Percentiles rank a stretch among this genome's conserved stretches.
Evolutionary conservation across 2,888 invertebrate genomes (phyloP).

Genomic region (Cabera pusaria): DNA sequence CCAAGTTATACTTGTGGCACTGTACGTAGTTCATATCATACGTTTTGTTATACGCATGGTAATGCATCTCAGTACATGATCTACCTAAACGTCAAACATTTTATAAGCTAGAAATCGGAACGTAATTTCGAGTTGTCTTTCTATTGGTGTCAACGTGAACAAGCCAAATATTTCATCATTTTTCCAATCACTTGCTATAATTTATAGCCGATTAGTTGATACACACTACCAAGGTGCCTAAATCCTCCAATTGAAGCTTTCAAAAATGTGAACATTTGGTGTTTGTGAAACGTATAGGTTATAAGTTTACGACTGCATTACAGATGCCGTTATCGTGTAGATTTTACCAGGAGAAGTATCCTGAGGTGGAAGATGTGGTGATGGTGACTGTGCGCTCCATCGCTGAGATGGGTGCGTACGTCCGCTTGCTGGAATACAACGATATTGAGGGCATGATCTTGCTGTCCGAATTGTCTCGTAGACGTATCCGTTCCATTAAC

Average conservation of each 20-base stretch:
- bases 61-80: no score
- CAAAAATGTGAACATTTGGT: background rate
- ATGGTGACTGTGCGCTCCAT: conserved; percentile 99
- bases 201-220: conserved; percentile 37
- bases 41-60: no score
- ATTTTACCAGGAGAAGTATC: conserved; percentile 98
- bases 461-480: conserved; percentile 97
- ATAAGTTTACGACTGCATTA: conserved; percentile 48
- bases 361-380: conserved; percentile 99
- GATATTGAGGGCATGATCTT: conserved; percentile 99
- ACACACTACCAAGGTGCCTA: conserved; percentile 50
- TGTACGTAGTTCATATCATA: no score
- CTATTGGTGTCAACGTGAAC: conserved; percentile 74
- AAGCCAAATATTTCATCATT: conserved; percentile 65
- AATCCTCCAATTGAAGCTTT: conserved; percentile 4
- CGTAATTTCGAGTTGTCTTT: conserved; percentile 43
- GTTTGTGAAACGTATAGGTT: conserved; percentile 54
- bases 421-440: conserved; percentile 98
- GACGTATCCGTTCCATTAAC: conserved; percentile 99
- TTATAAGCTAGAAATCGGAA: conserved; percentile 36
- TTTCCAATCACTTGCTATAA: conserved; percentile 39
- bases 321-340: conserved; percentile 96
- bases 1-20: no score
- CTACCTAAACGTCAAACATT: conserved; percentile 23
- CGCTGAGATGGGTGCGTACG: conserved; percentile 99